Conservation (phyloP, 2,888 invertebrate genomes). For the Octonoba sinensis region DNA sequence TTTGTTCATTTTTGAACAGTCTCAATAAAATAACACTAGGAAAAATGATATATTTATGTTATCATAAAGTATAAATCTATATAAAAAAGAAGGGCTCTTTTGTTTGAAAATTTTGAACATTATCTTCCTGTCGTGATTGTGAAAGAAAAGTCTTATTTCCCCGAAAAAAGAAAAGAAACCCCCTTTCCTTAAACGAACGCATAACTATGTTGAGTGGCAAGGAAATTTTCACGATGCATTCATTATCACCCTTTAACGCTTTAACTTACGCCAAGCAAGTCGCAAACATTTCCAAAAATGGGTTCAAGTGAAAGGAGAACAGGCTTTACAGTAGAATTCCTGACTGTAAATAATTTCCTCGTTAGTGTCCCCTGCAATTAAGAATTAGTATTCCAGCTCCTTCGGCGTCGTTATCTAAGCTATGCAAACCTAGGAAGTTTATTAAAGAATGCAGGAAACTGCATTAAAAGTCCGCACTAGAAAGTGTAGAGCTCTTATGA, state of each 20-base stretch:
- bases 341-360: slow-evolving; percentile 47
- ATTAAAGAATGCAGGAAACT: slow-evolving; percentile 20
- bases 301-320: not conserved
- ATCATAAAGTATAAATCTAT: no score
- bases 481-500: slow-evolving; percentile 8
- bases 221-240: slow-evolving; percentile 9
- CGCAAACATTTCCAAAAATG: not conserved
- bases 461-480: slow-evolving; percentile 8
- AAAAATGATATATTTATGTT: no score
- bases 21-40: no score
- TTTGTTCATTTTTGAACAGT: no score
- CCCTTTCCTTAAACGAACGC: no score
- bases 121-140: no score
- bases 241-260: slow-evolving; percentile 9
- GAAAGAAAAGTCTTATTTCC: no score
- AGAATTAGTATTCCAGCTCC: slow-evolving; percentile 20
- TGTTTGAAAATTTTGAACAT: no score
- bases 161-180: no score
- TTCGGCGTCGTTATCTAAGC: slow-evolving; percentile 1
- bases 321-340: slow-evolving; percentile 10
- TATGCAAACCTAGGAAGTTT: slow-evolving; percentile 2
- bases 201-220: no score
- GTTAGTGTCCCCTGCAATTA: slow-evolving; percentile 38
- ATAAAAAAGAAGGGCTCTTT: no score
- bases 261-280: no score